Conservation (phyloP, 92 coral and sea anemone genomes). For the Paragorgia papillata region DNA sequence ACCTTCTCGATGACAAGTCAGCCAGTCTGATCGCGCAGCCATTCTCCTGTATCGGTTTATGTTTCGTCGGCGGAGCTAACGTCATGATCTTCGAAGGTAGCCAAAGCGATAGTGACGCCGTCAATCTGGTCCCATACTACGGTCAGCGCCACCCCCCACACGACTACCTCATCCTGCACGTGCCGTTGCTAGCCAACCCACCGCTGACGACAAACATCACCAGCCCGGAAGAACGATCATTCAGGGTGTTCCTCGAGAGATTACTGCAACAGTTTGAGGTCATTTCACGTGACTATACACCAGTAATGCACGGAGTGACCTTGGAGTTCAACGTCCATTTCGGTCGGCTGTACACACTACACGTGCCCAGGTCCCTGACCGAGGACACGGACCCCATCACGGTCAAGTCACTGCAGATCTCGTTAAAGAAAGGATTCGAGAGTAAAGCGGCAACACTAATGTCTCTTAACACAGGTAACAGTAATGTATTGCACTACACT, state of each 20-base stretch:
- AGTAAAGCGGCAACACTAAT: constrained; percentile 41
- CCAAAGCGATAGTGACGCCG: constrained; percentile 74
- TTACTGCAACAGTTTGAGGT: constrained; percentile 78
- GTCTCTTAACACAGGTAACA: constrained; percentile 31
- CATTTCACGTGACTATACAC: constrained; percentile 73
- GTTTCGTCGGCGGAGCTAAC: constrained; percentile 88
- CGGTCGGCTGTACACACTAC: constrained; percentile 87
- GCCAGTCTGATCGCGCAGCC: constrained; percentile 39
- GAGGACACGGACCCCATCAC: constrained; percentile 92
- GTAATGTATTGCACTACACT: no score
- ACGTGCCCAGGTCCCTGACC: constrained; percentile 86
- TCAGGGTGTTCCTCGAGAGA: constrained; percentile 67
- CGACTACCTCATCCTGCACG: constrained; percentile 82
- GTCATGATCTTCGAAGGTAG: constrained; percentile 82
- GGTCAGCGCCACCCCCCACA: constrained; percentile 83
- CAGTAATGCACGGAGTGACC: constrained; percentile 69
- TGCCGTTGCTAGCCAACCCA: constrained; percentile 78
- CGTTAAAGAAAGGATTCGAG: constrained; percentile 36
- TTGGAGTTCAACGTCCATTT: constrained; percentile 86
- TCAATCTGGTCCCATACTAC: constrained; percentile 85
- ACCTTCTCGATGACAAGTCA: constrained; percentile 57
- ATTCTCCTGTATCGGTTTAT: constrained; percentile 41
- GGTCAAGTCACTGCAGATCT: constrained; percentile 68
- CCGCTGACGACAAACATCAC: constrained; percentile 35
- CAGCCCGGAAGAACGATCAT: constrained; percentile 58